A percentile compares a stretch with the other conserved stretches of the same genome.
These are phyloP conservation scores for Acomys russatus DNA, from an alignment of 2,797 vertebrate species.

Conservation along the genomic window DNA sequence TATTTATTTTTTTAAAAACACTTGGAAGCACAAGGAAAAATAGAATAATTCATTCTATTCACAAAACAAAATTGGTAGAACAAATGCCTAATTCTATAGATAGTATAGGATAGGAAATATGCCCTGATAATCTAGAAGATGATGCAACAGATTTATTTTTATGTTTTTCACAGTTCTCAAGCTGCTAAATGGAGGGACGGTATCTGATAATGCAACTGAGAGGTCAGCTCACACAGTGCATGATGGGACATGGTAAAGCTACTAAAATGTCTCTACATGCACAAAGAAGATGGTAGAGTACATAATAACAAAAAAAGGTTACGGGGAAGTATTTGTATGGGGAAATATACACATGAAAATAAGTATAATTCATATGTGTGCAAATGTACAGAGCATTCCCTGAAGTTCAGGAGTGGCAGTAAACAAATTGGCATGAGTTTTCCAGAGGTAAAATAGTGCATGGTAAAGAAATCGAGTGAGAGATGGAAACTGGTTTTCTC, in stretches of 20 bases:
- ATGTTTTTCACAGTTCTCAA: not conserved
- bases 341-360: slow-evolving; percentile 17
- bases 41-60: not conserved
- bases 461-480: not conserved
- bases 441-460: not conserved
- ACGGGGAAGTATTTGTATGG: not conserved
- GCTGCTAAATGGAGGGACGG: not conserved
- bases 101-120: not conserved
- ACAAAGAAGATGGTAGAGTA: not conserved
- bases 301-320: slow-evolving; percentile 33
- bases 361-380: not conserved
- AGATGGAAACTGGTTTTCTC: slow-evolving; percentile 28
- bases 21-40: not conserved
- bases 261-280: not conserved
- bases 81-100: slow-evolving; percentile 4
- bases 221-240: not conserved
- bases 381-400: slow-evolving; percentile 11
- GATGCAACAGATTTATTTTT: not conserved
- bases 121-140: not conserved
- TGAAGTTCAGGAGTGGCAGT: not conserved
- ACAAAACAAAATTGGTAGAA: slow-evolving; percentile 31
- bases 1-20: slow-evolving; percentile 59
- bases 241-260: not conserved
- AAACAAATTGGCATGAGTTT: not conserved
- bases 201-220: not conserved